A percentile compares a stretch with the other conserved stretches of the same genome.
These are phyloP conservation scores for Leptobrachium ailaonicum DNA, from an alignment of 2,113 vertebrate genomes.

Conservation along the genomic window DNA sequence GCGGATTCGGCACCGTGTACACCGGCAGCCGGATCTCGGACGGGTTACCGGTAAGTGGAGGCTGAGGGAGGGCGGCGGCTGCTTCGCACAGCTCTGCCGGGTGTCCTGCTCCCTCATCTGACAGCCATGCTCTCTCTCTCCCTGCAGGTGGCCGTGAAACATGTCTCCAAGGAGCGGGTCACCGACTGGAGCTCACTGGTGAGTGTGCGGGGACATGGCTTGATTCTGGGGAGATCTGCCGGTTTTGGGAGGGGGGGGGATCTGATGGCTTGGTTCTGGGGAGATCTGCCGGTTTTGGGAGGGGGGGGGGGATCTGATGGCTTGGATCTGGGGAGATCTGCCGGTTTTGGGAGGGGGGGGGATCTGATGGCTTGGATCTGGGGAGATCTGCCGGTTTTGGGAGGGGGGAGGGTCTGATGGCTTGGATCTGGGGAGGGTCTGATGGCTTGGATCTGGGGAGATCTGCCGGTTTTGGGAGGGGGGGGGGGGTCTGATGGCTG, in stretches of 20 bases:
- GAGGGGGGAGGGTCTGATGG: too few relatives aligned
- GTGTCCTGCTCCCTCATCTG: not conserved
- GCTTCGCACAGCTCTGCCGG: not conserved
- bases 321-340: too few relatives aligned
- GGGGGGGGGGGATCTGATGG: too few relatives aligned
- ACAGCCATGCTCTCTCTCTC: not conserved
- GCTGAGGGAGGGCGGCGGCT: not conserved
- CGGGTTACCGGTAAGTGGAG: conserved; percentile 84
- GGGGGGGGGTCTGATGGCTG: too few relatives aligned
- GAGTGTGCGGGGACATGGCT: conserved; percentile 62
- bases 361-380: too few relatives aligned
- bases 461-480: not conserved
- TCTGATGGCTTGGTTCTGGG: too few relatives aligned
- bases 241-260: not conserved
- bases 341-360: too few relatives aligned
- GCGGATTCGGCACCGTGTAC: conserved; percentile 93
- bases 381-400: too few relatives aligned
- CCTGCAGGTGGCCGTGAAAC: conserved; percentile 87
- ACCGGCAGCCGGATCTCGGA: conserved; percentile 86
- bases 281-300: too few relatives aligned
- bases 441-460: not conserved
- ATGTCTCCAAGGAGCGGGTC: conserved; percentile 89
- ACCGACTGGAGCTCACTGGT: conserved; percentile 91
- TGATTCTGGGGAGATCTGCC: not conserved
- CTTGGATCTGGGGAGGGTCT: too few relatives aligned